Base-by-base conservation (phyloP, 2,113 vertebrate genomes). In the Eulemur rufifrons region DNA sequence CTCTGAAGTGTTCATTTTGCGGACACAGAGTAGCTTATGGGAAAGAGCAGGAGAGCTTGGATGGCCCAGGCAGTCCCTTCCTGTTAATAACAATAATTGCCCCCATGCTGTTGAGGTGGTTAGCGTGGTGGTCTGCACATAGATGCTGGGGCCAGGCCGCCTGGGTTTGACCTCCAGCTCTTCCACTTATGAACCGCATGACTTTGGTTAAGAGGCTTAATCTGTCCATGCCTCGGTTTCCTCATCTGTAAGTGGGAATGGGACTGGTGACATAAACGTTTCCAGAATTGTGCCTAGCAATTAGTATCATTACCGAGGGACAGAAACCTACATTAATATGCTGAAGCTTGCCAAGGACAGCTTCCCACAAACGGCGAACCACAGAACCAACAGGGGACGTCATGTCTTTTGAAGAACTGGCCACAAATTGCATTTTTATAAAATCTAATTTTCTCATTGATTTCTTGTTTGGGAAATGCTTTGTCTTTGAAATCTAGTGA, bases 301-400 rank as follows among this genome's bases (percentile, higher is more conserved):
- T 91, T 69, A 29, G 34, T 32, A 21, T n/a, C 32, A 8, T 61
- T 66, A 66, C 66, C 61, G 63, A 54, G 39, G 13, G 37, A 85
- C 20, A 6, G 34, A 85, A 86, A 54, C 21, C 37, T 66, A 32
- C 17, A 3, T 64, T 61, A 61, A 54, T n/a, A 47, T 37, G 80
- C 32, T 64, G 25, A 87, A 18, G 25, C 54, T 93, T 73, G 56
- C 69, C 81, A 84, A 59, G 52, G 61, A 69, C 37, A 45, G 7
- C n/a, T 92, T 97, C 88, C 77, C 91, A 89, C 94, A 94, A 94
- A 94, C 9, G 50, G 66, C 27, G 56, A 86, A 91, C 54, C 18
- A n/a, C 6, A 4, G 64, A 63, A 37, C 78, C 89, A 52, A 27
- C 13, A 63, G 34, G 59, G 77, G 23, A 82, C 37, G 45, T 17